A percentile compares a stretch with the other conserved stretches of the same genome.
Evolutionary conservation across 2,888 invertebrate species (phyloP).

Genomic region (Amaurobius ferox): DNA sequence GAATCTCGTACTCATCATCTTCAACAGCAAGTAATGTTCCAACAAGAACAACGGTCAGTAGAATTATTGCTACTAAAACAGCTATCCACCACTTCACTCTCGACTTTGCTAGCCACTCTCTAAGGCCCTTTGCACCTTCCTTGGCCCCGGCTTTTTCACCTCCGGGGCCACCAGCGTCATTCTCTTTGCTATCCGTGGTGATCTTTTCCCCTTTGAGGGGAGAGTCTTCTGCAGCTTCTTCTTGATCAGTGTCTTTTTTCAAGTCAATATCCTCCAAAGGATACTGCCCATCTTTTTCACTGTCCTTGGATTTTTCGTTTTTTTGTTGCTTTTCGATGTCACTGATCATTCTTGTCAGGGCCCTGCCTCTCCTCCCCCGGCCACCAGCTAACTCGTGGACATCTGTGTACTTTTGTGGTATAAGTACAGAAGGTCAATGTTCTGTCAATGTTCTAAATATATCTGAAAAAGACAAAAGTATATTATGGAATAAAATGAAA

Average conservation of each 20-base stretch:
- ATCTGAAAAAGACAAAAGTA: no score
- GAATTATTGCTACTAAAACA: constrained; percentile 72
- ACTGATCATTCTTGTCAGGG: constrained; percentile 38
- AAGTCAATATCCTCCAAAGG: constrained; percentile 40
- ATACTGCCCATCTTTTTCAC: constrained; percentile 33
- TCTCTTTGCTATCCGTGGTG: constrained; percentile 43
- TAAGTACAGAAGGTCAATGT: no score
- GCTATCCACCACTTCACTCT: constrained; percentile 73
- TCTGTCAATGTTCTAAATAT: no score
- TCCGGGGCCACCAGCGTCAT: constrained; percentile 33
- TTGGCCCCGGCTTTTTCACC: constrained; percentile 55
- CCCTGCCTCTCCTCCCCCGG: constrained; percentile 22
- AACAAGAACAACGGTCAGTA: constrained; percentile 70
- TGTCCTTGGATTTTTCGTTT: constrained; percentile 21
- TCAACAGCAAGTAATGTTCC: constrained; percentile 69
- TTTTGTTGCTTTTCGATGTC: constrained; percentile 39
- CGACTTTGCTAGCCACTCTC: constrained; percentile 66
- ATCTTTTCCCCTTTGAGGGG: constrained; percentile 62
- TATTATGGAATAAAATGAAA: no score
- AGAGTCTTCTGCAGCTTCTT: constrained; percentile 65
- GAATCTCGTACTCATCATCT: constrained; percentile 57
- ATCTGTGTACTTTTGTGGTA: no score
- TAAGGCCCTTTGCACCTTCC: constrained; percentile 58
- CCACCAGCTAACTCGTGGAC: background rate
- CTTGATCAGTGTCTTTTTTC: constrained; percentile 59